Evolutionary conservation across 2,797 vertebrate species (phyloP).

Genomic region (Choloepus didactylus): DNA sequence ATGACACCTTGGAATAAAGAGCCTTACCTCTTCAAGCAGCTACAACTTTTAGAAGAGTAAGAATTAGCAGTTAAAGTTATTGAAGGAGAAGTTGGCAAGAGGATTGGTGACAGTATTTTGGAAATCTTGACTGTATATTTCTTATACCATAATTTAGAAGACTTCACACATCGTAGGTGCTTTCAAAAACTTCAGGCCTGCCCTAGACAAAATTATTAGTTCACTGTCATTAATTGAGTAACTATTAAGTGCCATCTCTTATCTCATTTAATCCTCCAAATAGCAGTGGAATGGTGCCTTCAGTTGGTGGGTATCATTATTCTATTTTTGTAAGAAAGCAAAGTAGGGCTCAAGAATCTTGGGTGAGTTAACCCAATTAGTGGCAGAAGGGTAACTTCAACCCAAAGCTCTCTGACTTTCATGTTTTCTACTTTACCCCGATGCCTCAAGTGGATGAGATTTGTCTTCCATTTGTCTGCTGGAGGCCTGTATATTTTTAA

Average conservation of each 20-base stretch:
- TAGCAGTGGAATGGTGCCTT: background rate
- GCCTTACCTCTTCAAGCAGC: constrained; percentile 52
- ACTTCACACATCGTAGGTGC: background rate
- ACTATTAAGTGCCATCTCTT: background rate
- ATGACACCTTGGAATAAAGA: constrained; percentile 71
- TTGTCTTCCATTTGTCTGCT: background rate
- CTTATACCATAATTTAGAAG: constrained; percentile 58
- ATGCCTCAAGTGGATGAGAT: too few relatives aligned
- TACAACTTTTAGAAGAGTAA: constrained; percentile 52
- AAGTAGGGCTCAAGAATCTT: constrained; percentile 14
- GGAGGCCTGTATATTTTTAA: background rate
- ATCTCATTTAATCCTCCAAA: background rate
- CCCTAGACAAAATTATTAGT: background rate
- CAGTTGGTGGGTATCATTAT: background rate
- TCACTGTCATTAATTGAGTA: constrained; percentile 17
- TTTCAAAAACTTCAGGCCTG: constrained; percentile 12
- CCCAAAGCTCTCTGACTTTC: background rate
- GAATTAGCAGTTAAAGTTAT: constrained; percentile 68
- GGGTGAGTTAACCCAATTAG: background rate
- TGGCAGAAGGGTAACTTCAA: background rate
- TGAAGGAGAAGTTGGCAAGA: constrained; percentile 48
- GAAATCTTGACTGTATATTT: constrained; percentile 50
- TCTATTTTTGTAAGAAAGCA: constrained; percentile 33
- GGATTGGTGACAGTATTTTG: constrained; percentile 37
- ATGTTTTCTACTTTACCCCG: background rate